Evolutionary conservation across 2,113 vertebrate species (phyloP).

Genomic region (Anguilla rostrata): DNA sequence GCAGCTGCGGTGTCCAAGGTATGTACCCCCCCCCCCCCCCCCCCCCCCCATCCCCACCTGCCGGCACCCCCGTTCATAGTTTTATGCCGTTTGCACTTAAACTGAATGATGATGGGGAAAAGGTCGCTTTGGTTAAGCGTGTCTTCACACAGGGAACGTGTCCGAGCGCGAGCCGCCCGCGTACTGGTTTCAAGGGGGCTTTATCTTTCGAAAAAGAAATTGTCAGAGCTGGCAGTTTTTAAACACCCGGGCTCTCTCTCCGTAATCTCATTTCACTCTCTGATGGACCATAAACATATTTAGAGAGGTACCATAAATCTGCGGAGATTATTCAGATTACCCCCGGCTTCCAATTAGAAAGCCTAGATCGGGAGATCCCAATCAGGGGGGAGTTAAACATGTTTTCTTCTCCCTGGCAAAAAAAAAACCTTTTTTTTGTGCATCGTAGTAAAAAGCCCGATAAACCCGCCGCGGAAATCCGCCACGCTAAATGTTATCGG

Average conservation of each 20-base stretch:
- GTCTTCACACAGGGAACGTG: background rate
- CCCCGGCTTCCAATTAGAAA: conserved; percentile 13
- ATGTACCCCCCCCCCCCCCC: background rate
- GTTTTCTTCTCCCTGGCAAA: background rate
- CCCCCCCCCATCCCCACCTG: too few relatives aligned
- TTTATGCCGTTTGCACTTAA: background rate
- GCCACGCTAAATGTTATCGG: background rate
- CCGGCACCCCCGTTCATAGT: background rate
- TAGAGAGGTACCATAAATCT: conserved; percentile 14
- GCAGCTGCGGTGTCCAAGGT: conserved; percentile 30
- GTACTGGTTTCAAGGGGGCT: background rate
- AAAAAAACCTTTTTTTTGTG: background rate
- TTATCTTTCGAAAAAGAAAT: conserved; percentile 9
- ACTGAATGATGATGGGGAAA: background rate
- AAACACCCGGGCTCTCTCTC: conserved; percentile 4
- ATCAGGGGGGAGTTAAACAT: conserved; percentile 1
- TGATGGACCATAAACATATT: conserved; percentile 19
- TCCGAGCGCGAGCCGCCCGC: background rate
- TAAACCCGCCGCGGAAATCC: background rate
- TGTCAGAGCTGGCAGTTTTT: background rate
- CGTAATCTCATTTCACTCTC: conserved; percentile 22
- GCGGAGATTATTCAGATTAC: conserved; percentile 24
- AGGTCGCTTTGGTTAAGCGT: conserved; percentile 1
- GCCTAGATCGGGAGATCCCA: background rate
- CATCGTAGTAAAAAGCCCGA: background rate